Base-by-base conservation (phyloP, 2,888 invertebrate species). In the Yponomeuta malinellus region DNA sequence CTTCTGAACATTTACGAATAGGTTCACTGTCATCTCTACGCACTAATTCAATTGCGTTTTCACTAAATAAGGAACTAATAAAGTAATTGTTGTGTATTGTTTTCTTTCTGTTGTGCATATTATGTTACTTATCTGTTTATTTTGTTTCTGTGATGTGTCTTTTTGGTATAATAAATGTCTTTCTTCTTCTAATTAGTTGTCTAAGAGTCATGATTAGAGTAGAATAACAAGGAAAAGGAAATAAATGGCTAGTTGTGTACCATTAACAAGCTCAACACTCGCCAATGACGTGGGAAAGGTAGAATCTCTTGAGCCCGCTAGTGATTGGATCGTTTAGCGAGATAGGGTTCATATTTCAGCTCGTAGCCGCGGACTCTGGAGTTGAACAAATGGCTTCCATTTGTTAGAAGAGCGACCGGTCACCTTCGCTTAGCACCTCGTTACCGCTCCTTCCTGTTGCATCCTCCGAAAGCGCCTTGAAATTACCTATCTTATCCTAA, bases 301-400 rank as follows among this genome's bases (percentile, higher is more conserved):
- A 75, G 76, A 81, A 85, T 84, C 85, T 81, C 78, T 83, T 82
- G 89, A 90, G 89, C 86, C 90, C 88, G 79, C 81, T 80, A 79
- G 85, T 87, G 90, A 92, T 92, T 88, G 91, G 87, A 85, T 86
- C 90, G 83, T 87, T 91, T 88, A 85, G 82, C 76, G 81, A 81
- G 84, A 90, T 89, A 84, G 89, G 86, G 80, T 83, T 86, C 84
- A 89, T 91, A 87, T 89, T 88, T 91, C 89, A 89, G 78, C 78
- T 79, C 76, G 77, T 79, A 83, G 83, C 83, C 82, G 83, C 83
- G 78, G 81, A 81, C 84, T 85, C 79, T 78, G 82, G 83, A 82
- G 83, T 81, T 87, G 83, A 82, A 88, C 85, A 88, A 89, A 89
- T 86, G 79, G 80, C 75, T 76, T 75, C 74, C 80, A 87, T 88